Evolutionary conservation across 2,888 invertebrate species (phyloP).

Genomic region (Nipponacmea schrenckii): DNA sequence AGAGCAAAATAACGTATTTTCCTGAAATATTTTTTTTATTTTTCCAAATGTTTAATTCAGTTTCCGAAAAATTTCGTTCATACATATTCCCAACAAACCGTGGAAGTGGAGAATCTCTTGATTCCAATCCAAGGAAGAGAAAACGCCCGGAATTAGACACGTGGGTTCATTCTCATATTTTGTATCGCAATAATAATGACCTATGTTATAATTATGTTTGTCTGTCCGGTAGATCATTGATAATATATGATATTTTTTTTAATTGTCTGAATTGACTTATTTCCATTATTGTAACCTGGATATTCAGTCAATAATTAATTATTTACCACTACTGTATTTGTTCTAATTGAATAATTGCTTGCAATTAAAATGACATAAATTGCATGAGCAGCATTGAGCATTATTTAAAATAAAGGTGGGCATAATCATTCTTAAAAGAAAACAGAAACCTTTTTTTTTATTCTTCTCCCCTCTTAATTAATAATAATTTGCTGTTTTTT

Average conservation of each 20-base stretch:
- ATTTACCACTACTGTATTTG: not conserved
- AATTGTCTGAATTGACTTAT: too few species aligned
- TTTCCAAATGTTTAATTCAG: slow-evolving; percentile 46
- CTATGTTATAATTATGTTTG: not conserved
- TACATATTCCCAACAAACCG: slow-evolving; percentile 33
- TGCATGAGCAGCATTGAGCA: too few species aligned
- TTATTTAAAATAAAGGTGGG: too few species aligned
- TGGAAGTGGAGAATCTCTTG: slow-evolving; percentile 13
- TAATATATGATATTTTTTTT: too few species aligned
- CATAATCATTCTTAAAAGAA: too few species aligned
- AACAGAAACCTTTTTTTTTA: too few species aligned
- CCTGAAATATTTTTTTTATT: not conserved
- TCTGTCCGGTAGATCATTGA: too few species aligned
- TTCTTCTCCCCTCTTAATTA: too few species aligned
- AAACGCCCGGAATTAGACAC: slow-evolving; percentile 10
- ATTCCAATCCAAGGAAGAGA: slow-evolving; percentile 28
- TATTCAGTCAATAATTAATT: too few species aligned
- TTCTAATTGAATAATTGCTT: not conserved
- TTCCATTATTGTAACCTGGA: too few species aligned
- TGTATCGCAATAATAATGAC: not conserved
- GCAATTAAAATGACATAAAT: too few species aligned
- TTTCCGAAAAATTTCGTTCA: slow-evolving; percentile 42
- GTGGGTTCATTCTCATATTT: slow-evolving; percentile 15
- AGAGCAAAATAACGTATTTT: not conserved
- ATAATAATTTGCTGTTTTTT: too few species aligned